Conservation (phyloP, 2,888 invertebrate genomes). For the Caenorhabditis macrosperma region DNA sequence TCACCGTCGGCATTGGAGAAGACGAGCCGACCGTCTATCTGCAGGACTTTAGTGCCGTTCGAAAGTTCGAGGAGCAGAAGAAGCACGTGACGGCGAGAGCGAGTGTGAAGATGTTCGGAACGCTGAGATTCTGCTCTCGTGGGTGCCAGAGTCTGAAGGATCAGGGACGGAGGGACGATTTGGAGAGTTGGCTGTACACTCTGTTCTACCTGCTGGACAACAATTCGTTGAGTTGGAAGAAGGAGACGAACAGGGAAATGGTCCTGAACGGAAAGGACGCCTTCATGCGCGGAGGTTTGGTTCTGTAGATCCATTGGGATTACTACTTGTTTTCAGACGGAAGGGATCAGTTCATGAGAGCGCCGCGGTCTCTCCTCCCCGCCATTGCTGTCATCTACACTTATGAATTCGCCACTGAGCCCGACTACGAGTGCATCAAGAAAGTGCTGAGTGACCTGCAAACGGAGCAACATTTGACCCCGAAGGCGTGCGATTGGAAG, state of each 20-base stretch:
- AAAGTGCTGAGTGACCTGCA: not conserved
- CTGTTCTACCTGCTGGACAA: conserved; percentile 35
- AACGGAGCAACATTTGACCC: not conserved
- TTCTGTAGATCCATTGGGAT: not conserved
- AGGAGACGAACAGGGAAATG: not conserved
- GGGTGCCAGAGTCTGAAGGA: conserved; percentile 23
- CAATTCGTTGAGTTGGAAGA: conserved; percentile 32
- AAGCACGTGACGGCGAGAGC: conserved; percentile 31
- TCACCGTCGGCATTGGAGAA: conserved; percentile 15
- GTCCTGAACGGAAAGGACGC: conserved; percentile 13
- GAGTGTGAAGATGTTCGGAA: conserved; percentile 29
- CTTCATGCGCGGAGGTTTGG: conserved; percentile 27
- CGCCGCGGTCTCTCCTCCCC: not conserved
- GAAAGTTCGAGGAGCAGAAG: conserved; percentile 37
- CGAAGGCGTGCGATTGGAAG: conserved; percentile 27
- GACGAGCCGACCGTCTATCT: conserved; percentile 15
- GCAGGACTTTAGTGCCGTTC: conserved; percentile 31
- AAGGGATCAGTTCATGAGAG: conserved; percentile 28
- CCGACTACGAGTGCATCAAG: conserved; percentile 38
- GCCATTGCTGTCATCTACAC: conserved; percentile 5
- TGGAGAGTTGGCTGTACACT: conserved; percentile 42
- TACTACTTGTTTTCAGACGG: conserved; percentile 18
- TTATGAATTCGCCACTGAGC: conserved; percentile 20
- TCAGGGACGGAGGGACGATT: conserved; percentile 40
- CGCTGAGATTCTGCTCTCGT: conserved; percentile 16